phyloP scores from a whole-genome alignment of 2,113 vertebrate species.

The Ameiurus melas region DNA sequence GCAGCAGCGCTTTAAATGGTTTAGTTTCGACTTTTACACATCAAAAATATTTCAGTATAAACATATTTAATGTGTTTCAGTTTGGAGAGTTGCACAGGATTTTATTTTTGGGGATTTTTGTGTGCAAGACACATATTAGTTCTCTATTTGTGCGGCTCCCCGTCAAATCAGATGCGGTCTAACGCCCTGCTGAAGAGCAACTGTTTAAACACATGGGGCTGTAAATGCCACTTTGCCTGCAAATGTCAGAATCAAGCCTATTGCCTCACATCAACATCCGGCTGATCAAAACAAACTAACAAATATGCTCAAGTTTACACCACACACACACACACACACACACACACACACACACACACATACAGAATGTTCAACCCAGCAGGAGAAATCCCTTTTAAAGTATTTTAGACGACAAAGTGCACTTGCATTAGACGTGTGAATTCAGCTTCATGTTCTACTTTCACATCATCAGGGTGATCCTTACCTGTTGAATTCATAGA shows the following conservation, averaged over 20 bases:
- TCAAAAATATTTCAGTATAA: background rate
- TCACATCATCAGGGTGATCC: background rate
- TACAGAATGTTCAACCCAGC: background rate
- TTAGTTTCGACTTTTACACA: background rate
- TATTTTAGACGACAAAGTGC: background rate
- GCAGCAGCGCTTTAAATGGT: background rate
- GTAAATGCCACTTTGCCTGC: slow-evolving; percentile 17
- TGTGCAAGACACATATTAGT: background rate
- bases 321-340: background rate
- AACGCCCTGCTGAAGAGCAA: background rate
- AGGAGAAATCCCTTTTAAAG: background rate
- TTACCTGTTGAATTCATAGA: slow-evolving; percentile 96
- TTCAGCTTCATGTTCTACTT: background rate
- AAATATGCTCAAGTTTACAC: slow-evolving; percentile 7
- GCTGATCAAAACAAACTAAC: slow-evolving; percentile 15
- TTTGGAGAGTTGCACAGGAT: background rate
- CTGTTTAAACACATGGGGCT: slow-evolving; percentile 30
- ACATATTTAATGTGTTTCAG: background rate
- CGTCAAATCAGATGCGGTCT: background rate
- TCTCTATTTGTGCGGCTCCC: background rate
- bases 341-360: background rate
- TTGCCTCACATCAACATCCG: background rate
- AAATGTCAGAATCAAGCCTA: slow-evolving; percentile 13
- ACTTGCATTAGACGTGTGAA: background rate
- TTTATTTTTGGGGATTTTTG: background rate